A percentile compares a stretch with the other conserved stretches of the same genome.
Evolutionary conservation across 1,140 invertebrate species (phyloP).

Genomic region (Macrocentrus cingulum): DNA sequence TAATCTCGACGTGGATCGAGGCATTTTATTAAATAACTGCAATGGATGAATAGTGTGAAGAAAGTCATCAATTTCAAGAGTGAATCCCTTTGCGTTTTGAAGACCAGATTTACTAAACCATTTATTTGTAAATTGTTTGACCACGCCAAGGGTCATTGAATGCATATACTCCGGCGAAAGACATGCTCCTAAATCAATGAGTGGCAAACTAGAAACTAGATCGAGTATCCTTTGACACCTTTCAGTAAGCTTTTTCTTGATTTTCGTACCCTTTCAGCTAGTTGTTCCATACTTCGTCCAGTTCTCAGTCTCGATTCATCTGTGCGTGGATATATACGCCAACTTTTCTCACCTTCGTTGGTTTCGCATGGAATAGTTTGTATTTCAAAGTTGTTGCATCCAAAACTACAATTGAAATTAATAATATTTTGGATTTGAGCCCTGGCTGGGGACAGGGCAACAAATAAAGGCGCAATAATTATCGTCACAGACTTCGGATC

Average conservation of each 20-base stretch:
- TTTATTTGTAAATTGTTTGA: constrained; percentile 18
- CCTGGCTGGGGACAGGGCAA: no score
- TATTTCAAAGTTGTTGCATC: no score
- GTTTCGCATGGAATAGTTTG: no score
- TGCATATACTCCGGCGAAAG: constrained; percentile 36
- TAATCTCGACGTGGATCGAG: constrained; percentile 15
- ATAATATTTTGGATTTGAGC: no score
- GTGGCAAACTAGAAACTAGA: constrained; percentile 22
- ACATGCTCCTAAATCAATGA: constrained; percentile 28
- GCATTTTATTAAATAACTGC: constrained; percentile 24
- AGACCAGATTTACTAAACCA: constrained; percentile 22
- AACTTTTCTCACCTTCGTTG: no score
- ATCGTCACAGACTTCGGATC: no score
- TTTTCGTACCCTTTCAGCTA: constrained; percentile 18
- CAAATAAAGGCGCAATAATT: no score
- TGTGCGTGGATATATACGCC: no score
- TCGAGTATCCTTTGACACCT: constrained; percentile 29
- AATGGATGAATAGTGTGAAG: constrained; percentile 29
- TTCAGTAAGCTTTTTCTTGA: constrained; percentile 1
- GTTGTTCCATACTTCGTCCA: constrained; percentile 21
- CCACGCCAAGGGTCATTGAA: constrained; percentile 30
- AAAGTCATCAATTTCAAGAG: constrained; percentile 19
- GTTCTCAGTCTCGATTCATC: no score
- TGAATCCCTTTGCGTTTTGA: constrained; percentile 20
- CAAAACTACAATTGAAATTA: no score